Evolutionary conservation across 2,888 invertebrate genomes (phyloP).

Genomic region (Leucophenga montana): DNA sequence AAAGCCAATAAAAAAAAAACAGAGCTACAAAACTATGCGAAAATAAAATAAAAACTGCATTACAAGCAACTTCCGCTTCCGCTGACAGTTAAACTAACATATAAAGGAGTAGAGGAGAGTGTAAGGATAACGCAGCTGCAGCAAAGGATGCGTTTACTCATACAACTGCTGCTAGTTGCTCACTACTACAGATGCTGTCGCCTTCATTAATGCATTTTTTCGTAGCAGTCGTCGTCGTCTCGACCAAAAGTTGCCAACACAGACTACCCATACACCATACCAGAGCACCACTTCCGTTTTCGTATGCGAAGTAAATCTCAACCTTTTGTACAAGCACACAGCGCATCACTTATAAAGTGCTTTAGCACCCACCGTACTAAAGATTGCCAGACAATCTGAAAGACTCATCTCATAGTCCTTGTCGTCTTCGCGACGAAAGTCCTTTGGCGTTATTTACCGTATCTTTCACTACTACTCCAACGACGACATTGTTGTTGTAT

Average conservation of each 20-base stretch:
- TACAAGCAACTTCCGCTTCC: slow-evolving; percentile 46
- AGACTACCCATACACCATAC: too few relatives aligned
- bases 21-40: slow-evolving; percentile 11
- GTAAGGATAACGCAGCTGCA: slow-evolving; percentile 1
- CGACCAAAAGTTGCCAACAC: too few relatives aligned
- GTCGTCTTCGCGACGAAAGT: slow-evolving; percentile 29
- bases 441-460: slow-evolving; percentile 11
- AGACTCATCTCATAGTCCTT: not conserved
- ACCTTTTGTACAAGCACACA: slow-evolving; percentile 52
- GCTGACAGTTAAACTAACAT: slow-evolving; percentile 21
- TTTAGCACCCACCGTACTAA: slow-evolving; percentile 29
- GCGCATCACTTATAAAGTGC: slow-evolving; percentile 59
- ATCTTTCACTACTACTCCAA: too few relatives aligned
- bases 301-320: slow-evolving; percentile 57
- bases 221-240: slow-evolving; percentile 31
- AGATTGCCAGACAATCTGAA: not conserved
- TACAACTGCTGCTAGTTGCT: too few relatives aligned
- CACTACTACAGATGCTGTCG: slow-evolving; percentile 36
- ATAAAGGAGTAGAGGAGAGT: slow-evolving; percentile 20
- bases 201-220: slow-evolving; percentile 61
- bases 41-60: slow-evolving; percentile 4
- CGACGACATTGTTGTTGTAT: slow-evolving; percentile 35
- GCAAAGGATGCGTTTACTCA: slow-evolving; percentile 22
- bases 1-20: slow-evolving; percentile 27
- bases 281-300: not conserved